phyloP scores from a whole-genome alignment of 2,797 vertebrate species.

The Mastacembelus armatus region DNA sequence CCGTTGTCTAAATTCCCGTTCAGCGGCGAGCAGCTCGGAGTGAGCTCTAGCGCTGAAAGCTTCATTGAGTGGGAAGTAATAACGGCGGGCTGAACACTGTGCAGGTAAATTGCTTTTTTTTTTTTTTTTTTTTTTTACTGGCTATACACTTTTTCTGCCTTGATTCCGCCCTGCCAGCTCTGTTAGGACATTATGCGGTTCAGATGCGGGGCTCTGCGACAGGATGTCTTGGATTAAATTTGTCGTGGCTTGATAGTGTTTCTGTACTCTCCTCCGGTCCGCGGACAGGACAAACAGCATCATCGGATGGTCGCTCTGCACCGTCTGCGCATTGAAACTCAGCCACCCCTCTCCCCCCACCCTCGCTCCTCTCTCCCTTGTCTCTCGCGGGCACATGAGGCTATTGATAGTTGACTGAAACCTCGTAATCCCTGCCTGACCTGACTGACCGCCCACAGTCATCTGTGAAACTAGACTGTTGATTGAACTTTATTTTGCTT shows the following conservation, averaged over 20 bases:
- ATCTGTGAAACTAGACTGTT: conserved; percentile 68
- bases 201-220: conserved; percentile 20
- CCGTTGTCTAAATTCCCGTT: conserved; percentile 75
- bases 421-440: conserved; percentile 74
- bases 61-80: conserved; percentile 46
- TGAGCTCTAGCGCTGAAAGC: conserved; percentile 56
- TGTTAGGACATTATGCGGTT: background rate
- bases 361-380: conserved; percentile 3
- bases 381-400: conserved; percentile 54
- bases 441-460: conserved; percentile 54
- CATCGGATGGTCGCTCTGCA: conserved; percentile 54
- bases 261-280: conserved; percentile 48
- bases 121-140: background rate
- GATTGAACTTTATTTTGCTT: conserved; percentile 77
- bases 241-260: conserved; percentile 30
- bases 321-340: conserved; percentile 65
- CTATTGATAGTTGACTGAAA: conserved; percentile 82
- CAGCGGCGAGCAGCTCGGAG: conserved; percentile 58
- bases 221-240: conserved; percentile 30
- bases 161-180: background rate
- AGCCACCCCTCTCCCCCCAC: conserved; percentile 2
- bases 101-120: conserved; percentile 64
- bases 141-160: conserved; percentile 2
- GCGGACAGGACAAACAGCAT: conserved; percentile 70
- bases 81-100: conserved; percentile 38